Conservation (phyloP, 1,140 invertebrate species). For the Dolichoris vasculosae region DNA sequence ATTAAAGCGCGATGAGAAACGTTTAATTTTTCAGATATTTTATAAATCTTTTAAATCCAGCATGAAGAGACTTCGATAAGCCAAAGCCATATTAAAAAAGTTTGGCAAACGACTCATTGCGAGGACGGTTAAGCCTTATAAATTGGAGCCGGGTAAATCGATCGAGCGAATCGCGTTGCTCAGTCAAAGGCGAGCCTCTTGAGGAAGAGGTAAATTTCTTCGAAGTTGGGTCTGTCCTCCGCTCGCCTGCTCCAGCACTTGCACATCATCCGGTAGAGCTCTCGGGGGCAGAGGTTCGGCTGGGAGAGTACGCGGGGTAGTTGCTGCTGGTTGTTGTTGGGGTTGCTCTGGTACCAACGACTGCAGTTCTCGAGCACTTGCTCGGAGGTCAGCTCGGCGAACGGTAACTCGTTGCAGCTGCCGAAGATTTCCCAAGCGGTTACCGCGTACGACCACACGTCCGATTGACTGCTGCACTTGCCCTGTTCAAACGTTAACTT, state of each 20-base stretch:
- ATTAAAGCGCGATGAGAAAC: too few relatives aligned
- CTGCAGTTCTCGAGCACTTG: constrained; percentile 85
- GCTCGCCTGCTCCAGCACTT: constrained; percentile 84
- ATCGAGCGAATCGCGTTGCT: constrained; percentile 30
- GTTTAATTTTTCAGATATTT: too few relatives aligned
- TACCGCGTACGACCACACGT: constrained; percentile 87
- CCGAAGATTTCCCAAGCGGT: constrained; percentile 88
- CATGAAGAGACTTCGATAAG: background rate
- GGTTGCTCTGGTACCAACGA: constrained; percentile 77
- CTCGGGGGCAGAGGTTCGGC: constrained; percentile 78
- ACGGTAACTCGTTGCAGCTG: constrained; percentile 82
- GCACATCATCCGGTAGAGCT: constrained; percentile 84
- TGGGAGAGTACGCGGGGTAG: constrained; percentile 68
- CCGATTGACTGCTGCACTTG: constrained; percentile 81
- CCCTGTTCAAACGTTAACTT: constrained; percentile 74
- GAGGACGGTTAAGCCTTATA: background rate
- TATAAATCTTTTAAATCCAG: background rate
- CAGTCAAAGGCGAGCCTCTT: constrained; percentile 80
- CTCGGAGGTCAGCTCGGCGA: constrained; percentile 83
- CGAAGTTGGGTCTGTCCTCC: constrained; percentile 81
- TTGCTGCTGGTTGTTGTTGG: constrained; percentile 64
- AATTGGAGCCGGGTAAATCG: background rate
- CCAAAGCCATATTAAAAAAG: background rate
- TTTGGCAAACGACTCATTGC: background rate
- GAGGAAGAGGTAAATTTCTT: constrained; percentile 84